These are phyloP conservation scores for Pogoniulus pusillus DNA, from an alignment of 2,797 vertebrate species.

Conservation along the genomic window DNA sequence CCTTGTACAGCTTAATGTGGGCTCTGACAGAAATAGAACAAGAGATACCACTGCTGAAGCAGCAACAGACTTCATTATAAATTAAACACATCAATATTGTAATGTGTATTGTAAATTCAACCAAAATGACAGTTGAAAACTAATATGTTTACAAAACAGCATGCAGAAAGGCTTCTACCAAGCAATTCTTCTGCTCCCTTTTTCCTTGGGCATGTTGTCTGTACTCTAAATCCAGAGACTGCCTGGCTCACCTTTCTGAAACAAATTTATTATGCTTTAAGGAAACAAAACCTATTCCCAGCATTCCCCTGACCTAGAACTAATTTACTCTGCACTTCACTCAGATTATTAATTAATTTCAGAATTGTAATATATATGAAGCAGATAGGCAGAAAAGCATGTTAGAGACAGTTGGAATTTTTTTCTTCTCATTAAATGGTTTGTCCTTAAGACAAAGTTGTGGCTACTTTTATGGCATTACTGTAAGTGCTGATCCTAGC, in stretches of 20 bases:
- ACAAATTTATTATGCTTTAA: not conserved
- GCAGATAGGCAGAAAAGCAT: not conserved
- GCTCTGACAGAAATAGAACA: conserved; percentile 35
- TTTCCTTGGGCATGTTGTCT: not conserved
- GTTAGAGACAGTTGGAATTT: not conserved
- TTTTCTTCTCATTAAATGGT: not conserved
- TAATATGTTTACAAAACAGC: not conserved
- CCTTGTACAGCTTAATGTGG: not conserved
- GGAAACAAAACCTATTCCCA: not conserved
- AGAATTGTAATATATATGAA: not conserved
- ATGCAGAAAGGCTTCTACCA: not conserved
- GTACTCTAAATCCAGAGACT: not conserved
- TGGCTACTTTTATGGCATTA: conserved; percentile 64
- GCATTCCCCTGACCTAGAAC: not conserved
- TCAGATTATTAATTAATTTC: not conserved
- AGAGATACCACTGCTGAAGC: conserved; percentile 9
- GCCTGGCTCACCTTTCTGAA: not conserved
- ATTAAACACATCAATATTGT: conserved; percentile 12
- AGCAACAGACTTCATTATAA: conserved; percentile 47
- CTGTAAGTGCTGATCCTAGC: conserved; percentile 82
- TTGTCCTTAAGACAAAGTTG: not conserved
- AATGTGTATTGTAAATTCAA: not conserved
- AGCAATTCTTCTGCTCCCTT: not conserved
- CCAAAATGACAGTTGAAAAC: not conserved
- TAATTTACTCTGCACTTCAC: not conserved